phyloP scores from a whole-genome alignment of 1,140 invertebrate species.

The Eulimnadia texana region DNA sequence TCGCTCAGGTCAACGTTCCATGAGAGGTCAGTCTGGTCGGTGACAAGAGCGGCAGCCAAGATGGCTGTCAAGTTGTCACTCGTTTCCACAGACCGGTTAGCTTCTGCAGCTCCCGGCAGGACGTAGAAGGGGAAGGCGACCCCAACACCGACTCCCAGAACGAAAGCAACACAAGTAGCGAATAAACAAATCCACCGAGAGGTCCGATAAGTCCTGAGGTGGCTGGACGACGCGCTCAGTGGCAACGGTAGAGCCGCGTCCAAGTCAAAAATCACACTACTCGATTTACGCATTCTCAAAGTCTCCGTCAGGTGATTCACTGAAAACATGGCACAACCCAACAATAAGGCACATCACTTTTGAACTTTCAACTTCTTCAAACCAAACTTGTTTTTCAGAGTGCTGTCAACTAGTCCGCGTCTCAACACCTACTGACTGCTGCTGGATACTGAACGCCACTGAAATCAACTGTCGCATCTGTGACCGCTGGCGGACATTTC shows the following conservation, averaged over 20 bases:
- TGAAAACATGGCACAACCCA: not conserved
- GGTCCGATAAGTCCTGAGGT: conserved; percentile 10
- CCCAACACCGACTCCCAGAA: conserved; percentile 24
- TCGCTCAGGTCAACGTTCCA: too few relatives aligned
- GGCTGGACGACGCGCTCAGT: not conserved
- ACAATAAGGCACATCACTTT: not conserved
- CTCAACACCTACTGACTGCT: not conserved
- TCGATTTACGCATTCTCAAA: not conserved
- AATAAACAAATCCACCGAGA: conserved; percentile 22
- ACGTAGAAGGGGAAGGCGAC: conserved; percentile 22
- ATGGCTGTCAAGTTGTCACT: not conserved
- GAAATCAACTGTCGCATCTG: not conserved
- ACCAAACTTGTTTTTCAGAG: too few relatives aligned
- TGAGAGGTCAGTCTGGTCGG: not conserved
- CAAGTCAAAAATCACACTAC: not conserved
- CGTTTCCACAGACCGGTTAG: not conserved
- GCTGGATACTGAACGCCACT: not conserved
- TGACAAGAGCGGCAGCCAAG: not conserved
- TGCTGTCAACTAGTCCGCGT: not conserved
- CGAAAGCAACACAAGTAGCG: conserved; percentile 23
- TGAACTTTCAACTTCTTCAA: not conserved
- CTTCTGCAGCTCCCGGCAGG: conserved; percentile 17
- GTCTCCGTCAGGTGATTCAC: not conserved
- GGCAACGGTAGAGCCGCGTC: not conserved
- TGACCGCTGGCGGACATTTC: not conserved